Evolutionary conservation across 2,888 invertebrate species (phyloP).

Genomic region (Harpalus rufipes): DNA sequence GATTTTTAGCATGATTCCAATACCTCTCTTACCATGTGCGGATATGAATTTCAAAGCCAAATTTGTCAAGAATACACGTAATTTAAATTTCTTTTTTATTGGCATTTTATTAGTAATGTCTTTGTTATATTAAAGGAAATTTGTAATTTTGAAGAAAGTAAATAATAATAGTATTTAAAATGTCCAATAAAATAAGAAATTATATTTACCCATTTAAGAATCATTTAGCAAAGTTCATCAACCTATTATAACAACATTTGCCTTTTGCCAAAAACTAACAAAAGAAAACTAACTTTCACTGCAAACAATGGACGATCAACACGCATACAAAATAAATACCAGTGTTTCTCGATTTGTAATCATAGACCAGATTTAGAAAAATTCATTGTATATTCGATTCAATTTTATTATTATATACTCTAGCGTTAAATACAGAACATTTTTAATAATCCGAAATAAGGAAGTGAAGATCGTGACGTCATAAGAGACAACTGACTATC

Average conservation of each 20-base stretch:
- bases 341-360: conserved; percentile 32
- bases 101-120: neutral
- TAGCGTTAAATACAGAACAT: conserved; percentile 6
- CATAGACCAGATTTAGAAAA: neutral
- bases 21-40: too few species aligned
- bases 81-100: too few species aligned
- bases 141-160: neutral
- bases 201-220: conserved; percentile 18
- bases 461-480: conserved; percentile 42
- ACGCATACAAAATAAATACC: neutral
- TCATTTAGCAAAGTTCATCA: conserved; percentile 21
- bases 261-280: conserved; percentile 41
- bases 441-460: conserved; percentile 14
- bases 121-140: neutral
- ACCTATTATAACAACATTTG: conserved; percentile 11
- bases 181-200: neutral
- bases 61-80: too few species aligned
- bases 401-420: conserved; percentile 7
- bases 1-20: too few species aligned
- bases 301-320: conserved; percentile 27
- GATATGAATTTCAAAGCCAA: too few species aligned
- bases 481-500: conserved; percentile 37
- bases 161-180: neutral
- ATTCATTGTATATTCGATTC: neutral
- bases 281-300: conserved; percentile 43